A percentile compares a stretch with the other conserved stretches of the same genome.
Conservation (phyloP, 2,113 vertebrate species). For the Anoura caudifer region DNA sequence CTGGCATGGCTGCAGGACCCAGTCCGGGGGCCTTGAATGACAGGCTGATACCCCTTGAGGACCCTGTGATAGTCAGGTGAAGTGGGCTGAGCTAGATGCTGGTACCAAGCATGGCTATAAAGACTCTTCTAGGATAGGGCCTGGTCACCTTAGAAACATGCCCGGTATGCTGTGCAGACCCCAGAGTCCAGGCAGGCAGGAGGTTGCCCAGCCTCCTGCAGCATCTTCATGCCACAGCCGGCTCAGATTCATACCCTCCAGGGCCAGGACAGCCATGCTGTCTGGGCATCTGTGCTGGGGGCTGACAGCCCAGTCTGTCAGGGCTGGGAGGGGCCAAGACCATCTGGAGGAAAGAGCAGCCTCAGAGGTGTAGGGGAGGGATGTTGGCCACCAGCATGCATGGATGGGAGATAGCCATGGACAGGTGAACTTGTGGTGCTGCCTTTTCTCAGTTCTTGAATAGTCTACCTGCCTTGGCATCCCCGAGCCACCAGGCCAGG, state of each 20-base stretch:
- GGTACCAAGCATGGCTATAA: neutral
- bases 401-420: neutral
- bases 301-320: neutral
- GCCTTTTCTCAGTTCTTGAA: neutral
- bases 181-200: neutral
- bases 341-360: neutral
- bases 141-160: neutral
- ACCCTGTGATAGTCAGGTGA: neutral
- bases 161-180: neutral
- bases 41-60: neutral
- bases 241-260: neutral
- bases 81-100: neutral
- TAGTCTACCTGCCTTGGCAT: neutral
- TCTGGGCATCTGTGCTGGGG: neutral
- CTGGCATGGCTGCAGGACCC: neutral
- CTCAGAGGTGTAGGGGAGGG: neutral
- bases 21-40: neutral
- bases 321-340: neutral
- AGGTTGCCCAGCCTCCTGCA: neutral
- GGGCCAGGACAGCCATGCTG: neutral
- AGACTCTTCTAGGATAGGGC: neutral
- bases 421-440: neutral
- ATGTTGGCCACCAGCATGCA: neutral
- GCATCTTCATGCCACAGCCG: neutral
- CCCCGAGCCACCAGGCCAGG: neutral